A percentile compares a stretch with the other conserved stretches of the same genome.
Conservation (phyloP, 2,113 vertebrate genomes). For the Lophius piscatorius region DNA sequence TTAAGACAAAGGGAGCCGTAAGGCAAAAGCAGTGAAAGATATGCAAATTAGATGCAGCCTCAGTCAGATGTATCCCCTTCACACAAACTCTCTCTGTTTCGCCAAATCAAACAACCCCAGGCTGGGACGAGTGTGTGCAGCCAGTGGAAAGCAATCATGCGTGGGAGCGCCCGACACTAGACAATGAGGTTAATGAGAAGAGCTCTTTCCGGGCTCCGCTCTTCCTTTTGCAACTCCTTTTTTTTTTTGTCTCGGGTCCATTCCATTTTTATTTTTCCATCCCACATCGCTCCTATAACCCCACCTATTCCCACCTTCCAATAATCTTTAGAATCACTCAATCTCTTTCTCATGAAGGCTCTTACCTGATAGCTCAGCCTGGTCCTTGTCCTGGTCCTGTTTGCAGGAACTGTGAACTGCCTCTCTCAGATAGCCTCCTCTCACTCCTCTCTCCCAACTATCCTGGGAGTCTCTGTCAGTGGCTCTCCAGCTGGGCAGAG, state of each 20-base stretch:
- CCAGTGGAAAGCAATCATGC: slow-evolving; percentile 42
- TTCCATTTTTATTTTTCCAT: background rate
- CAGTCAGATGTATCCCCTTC: slow-evolving; percentile 42
- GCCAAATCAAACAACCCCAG: slow-evolving; percentile 66
- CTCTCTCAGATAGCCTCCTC: slow-evolving; percentile 66
- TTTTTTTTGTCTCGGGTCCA: too few species aligned
- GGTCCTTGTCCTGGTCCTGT: slow-evolving; percentile 62
- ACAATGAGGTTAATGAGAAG: slow-evolving; percentile 62
- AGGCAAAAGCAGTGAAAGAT: slow-evolving; percentile 65
- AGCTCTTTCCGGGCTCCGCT: slow-evolving; percentile 21
- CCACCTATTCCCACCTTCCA: background rate
- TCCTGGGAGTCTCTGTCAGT: slow-evolving; percentile 63
- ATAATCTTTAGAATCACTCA: slow-evolving; percentile 12
- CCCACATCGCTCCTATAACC: background rate
- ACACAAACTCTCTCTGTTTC: slow-evolving; percentile 19
- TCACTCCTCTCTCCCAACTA: slow-evolving; percentile 52
- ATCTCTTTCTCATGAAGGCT: slow-evolving; percentile 31
- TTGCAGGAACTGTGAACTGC: slow-evolving; percentile 45
- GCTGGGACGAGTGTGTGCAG: slow-evolving; percentile 59
- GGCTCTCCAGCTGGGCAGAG: slow-evolving; percentile 60
- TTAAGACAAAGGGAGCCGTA: slow-evolving; percentile 73
- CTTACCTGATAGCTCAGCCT: slow-evolving; percentile 67
- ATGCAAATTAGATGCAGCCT: slow-evolving; percentile 76
- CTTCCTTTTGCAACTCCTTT: slow-evolving; percentile 13
- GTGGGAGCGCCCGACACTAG: slow-evolving; percentile 56